phyloP scores from a whole-genome alignment of 2,113 vertebrate genomes.

The Strix uralensis region DNA sequence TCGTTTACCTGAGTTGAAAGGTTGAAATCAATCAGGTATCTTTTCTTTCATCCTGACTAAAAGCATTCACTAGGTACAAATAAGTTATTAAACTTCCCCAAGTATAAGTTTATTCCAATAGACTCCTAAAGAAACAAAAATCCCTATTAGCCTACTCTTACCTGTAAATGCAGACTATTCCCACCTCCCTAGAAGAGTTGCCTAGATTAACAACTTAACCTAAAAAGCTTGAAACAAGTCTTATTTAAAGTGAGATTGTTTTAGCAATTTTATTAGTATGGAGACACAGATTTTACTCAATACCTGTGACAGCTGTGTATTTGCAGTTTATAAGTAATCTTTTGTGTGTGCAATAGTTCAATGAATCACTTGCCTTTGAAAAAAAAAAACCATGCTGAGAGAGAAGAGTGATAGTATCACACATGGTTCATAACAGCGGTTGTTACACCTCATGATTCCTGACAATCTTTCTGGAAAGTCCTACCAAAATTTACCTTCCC shows the following conservation, averaged over 20 bases:
- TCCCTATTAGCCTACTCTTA: background rate
- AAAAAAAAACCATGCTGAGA: background rate
- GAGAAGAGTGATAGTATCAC: background rate
- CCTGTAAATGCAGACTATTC: background rate
- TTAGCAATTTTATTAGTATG: background rate
- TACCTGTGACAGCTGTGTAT: background rate
- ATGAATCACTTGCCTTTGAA: background rate
- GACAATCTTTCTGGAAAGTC: background rate
- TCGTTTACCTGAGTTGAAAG: background rate
- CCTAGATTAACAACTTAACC: background rate
- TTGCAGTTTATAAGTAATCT: background rate
- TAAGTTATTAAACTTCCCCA: background rate
- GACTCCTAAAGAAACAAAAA: background rate
- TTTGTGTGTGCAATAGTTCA: background rate
- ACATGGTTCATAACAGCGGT: background rate
- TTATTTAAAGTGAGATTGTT: background rate
- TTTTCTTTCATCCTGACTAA: background rate
- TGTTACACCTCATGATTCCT: background rate
- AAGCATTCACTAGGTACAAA: background rate
- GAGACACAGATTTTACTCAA: background rate
- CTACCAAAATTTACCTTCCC: background rate
- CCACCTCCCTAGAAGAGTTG: background rate
- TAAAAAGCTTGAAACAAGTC: background rate
- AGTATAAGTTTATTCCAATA: background rate
- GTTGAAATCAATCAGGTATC: background rate